Evolutionary conservation across 2,797 vertebrate genomes (phyloP), one percentile per base, ranked within the genome.

Genomic region (Chelmon rostratus): DNA sequence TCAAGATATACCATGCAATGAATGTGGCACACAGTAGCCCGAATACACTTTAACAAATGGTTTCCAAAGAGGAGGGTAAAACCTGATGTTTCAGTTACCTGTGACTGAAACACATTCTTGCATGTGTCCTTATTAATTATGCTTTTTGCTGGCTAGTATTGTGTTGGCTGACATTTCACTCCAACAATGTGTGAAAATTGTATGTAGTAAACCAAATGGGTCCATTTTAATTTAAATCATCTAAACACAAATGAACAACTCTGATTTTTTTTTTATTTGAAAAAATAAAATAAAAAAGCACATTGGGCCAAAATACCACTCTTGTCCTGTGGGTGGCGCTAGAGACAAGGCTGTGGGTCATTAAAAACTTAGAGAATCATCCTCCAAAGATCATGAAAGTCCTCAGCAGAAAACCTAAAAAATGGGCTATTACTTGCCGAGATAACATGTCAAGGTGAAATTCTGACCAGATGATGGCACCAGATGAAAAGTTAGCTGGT

Each of bases 401-500:
- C 11, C 58, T 62, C 18, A 46, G 5, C 44, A n/a, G 25, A 73
- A 78, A 49, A 67, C 56, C 28, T 56, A 2, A 31, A 58, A 74
- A 76, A 19, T 0, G 3, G 23, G n/a, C 15, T 8, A 40, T 72
- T 75, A 70, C n/a, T 62, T 80, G 35, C 21, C 8, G 33, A 62
- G 67, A 58, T 23, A 65, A 21, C 12, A 28, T 4, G 0, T 23
- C 15, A 52, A 42, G 44, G 16, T 18, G 19, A 23, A 65, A 58
- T 58, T 54, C 49, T 50, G 54, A 35, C 61, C 25, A 61, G 33
- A 63, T 63, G 42, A 73, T 35, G 25, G 23, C 28, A 59, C 33
- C 46, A 59, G 40, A 76, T 58, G 15, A 54, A 79, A 78, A 44
- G 38, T 64, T 59, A 73, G 56, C 56, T 65, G 58, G 28, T 56